Base-by-base conservation (phyloP, 2,113 vertebrate species). In the Caranx ignobilis region DNA sequence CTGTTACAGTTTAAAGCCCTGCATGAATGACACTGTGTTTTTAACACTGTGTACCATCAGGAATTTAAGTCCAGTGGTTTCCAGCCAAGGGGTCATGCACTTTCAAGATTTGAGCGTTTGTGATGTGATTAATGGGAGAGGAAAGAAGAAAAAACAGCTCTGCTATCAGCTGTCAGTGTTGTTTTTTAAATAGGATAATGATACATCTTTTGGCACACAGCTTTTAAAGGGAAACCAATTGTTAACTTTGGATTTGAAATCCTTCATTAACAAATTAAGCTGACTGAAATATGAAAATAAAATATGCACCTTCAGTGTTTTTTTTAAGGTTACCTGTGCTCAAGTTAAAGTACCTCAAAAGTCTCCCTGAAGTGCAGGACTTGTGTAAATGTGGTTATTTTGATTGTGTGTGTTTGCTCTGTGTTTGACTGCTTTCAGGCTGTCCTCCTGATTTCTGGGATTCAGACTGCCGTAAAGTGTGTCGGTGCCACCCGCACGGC, bases 401-500 rank as follows among this genome's bases (percentile, higher is more conserved):
- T 15, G 61, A 64, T 61, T 15, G 21, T 13, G 16, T 4, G 32
- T 52, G 34, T 43, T 6, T 47, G 41, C 18, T 3, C 43, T 59
- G 11, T 63, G n/a, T 56, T n/a, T 66, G n/a, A 5, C 47, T 48
- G 3, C 8, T 0, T 12, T 0, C 90, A 99, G 98, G 87, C 39
- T 99, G 98, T 87, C 97, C 98, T 0, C 87, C 86, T 74, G 95
- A 96, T 83, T 98, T 97, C 89, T 99, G 98, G 98, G 96, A 95
- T 0, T 90, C 96, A 0, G 97, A 99, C 90, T 99, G 98, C 92
- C 96, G 95, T 8, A 86, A 90, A 91, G 88, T 77, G 52, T 99
- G 98, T 82, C 78, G 16, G 0, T 99, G 98, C 71, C 76, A 96
- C 87, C 97, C 97, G 0, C 71, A 96, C 0, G 98, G 98, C 70